Evolutionary conservation across 1,140 invertebrate species (phyloP).

Genomic region (Hylyphantes graminicola): DNA sequence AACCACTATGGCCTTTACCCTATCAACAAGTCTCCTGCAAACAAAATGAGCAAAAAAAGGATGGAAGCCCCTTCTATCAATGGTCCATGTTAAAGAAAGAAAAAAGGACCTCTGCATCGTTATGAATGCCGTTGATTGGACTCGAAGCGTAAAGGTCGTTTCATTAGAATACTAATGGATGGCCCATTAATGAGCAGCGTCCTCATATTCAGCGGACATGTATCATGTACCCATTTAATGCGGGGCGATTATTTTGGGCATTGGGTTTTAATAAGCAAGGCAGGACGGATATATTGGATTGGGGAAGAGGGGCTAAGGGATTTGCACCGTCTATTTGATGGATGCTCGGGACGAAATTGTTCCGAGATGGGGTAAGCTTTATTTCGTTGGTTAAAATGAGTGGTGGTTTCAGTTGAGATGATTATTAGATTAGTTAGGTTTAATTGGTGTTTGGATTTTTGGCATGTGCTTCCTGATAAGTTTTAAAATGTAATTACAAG

Average conservation of each 20-base stretch:
- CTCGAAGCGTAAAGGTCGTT: slow-evolving; percentile 27
- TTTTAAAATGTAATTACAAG: no score
- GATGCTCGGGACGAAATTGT: no score
- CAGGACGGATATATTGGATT: slow-evolving; percentile 30
- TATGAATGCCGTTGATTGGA: slow-evolving; percentile 55
- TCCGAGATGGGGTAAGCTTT: no score
- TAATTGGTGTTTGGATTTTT: no score
- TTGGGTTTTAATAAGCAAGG: slow-evolving; percentile 42
- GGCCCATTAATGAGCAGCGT: slow-evolving; percentile 37
- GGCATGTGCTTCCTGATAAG: no score
- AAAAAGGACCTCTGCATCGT: slow-evolving; percentile 22
- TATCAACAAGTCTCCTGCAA: no score
- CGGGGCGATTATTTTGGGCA: slow-evolving; percentile 42
- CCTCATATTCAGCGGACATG: not conserved
- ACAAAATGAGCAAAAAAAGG: not conserved
- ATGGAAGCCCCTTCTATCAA: not conserved
- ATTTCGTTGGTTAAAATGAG: no score
- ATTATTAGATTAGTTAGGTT: no score
- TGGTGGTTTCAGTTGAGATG: no score
- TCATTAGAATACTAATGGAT: slow-evolving; percentile 52
- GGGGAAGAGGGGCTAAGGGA: no score
- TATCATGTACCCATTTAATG: slow-evolving; percentile 22
- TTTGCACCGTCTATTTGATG: no score
- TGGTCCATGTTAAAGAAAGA: not conserved
- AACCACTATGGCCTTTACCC: no score